Base-by-base conservation (phyloP, 2,888 invertebrate genomes). In the Ametastegia equiseti region DNA sequence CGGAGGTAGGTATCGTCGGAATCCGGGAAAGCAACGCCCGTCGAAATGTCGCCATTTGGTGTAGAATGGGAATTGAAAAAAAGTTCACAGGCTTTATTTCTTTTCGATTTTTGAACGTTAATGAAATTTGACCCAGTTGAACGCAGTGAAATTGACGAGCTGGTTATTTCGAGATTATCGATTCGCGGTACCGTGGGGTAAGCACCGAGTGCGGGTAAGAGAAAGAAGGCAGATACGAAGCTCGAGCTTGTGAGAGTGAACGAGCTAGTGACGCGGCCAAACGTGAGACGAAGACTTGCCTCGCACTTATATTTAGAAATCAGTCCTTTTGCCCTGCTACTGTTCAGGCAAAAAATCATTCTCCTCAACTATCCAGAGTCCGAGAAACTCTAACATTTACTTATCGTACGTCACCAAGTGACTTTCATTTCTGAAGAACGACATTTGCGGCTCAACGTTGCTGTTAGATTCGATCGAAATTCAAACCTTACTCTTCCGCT, bases 51-150 rank as follows among this genome's bases (percentile, higher is more conserved):
- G 45, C 0, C 15, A 71, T 45, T 71, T n/a, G 71, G 30, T 42
- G 15, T n/a, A 9, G 27, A 6, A 71, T 67, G 13, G 63, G 3
- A 67, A 67, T 23, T 36, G 36, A 54, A 1, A 23, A 54, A 33
- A 19, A 30, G 15, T 54, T 19, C 15, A 54, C 0, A 9, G 36
- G 5, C 50, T 9, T 30, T 13, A 30, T 75, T n/a, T 54, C 15
- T 75, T 19, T 4, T 75, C 4, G 7, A 54, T 36, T 30, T 75
- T 75, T 75, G 36, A 1, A 36, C 23, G 19, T 36, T n/a, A 13
- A 75, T 36, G 27, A 78, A 85, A 85, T 84, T 84, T 86, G 85
- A 86, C 85, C 85, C 84, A 85, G 82, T 85, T 86, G 82, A 83
- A 84, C 82, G 84, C 85, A 83, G 83, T 82, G 82, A 83, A 84